Conservation (phyloP, 1,140 invertebrate genomes). For the Drosophila paulistorum region DNA sequence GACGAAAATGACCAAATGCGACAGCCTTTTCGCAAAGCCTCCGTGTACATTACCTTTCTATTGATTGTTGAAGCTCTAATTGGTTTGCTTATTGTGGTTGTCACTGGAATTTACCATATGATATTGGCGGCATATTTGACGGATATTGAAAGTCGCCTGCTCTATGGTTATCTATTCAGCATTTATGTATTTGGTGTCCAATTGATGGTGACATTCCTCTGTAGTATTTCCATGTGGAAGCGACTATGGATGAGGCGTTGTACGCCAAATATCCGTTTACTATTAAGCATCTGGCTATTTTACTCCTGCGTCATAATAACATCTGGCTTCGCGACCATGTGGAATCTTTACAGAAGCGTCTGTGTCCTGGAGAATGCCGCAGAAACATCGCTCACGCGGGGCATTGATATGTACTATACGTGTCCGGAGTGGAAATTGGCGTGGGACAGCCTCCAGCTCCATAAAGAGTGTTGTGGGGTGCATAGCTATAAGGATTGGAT, state of each 20-base stretch:
- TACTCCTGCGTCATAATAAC: slow-evolving; percentile 67
- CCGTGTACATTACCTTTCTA: slow-evolving; percentile 57
- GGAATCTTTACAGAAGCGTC: slow-evolving; percentile 51
- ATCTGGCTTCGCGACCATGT: slow-evolving; percentile 59
- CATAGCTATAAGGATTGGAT: slow-evolving; percentile 75
- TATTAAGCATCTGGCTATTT: slow-evolving; percentile 68
- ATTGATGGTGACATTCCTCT: slow-evolving; percentile 58
- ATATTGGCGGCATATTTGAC: slow-evolving; percentile 57
- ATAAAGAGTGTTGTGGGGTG: slow-evolving; percentile 75
- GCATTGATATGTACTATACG: slow-evolving; percentile 76
- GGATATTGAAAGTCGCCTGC: slow-evolving; percentile 47
- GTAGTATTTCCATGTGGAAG: slow-evolving; percentile 65
- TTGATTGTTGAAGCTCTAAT: slow-evolving; percentile 62
- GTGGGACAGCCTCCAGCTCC: slow-evolving; percentile 72
- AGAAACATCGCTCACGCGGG: slow-evolving; percentile 55
- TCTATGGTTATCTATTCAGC: slow-evolving; percentile 55
- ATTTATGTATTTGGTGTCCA: slow-evolving; percentile 64
- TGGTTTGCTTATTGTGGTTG: slow-evolving; percentile 57
- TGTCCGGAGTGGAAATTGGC: slow-evolving; percentile 77
- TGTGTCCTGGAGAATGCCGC: slow-evolving; percentile 50
- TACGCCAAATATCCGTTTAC: slow-evolving; percentile 63
- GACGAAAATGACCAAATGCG: slow-evolving; percentile 77
- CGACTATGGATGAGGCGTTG: slow-evolving; percentile 65
- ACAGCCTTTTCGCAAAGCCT: slow-evolving; percentile 65
- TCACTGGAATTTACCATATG: slow-evolving; percentile 63